phyloP scores from a whole-genome alignment of 2,888 invertebrate species.

The Rotaria sp. region DNA sequence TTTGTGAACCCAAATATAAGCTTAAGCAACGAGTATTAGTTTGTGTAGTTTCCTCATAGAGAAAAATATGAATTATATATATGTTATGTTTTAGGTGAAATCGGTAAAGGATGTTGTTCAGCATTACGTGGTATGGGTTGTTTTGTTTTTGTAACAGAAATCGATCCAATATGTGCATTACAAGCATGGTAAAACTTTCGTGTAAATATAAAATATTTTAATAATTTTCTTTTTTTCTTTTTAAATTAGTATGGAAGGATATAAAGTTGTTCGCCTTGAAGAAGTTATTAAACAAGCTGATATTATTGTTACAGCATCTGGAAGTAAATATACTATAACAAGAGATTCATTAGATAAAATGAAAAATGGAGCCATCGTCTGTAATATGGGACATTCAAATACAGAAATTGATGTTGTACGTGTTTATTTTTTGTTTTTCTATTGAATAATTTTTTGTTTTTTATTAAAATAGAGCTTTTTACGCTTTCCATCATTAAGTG shows the following conservation, averaged over 20 bases:
- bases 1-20: no score
- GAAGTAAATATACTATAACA: slow-evolving; percentile 86
- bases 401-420: slow-evolving; percentile 83
- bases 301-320: slow-evolving; percentile 92
- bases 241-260: slow-evolving; percentile 79
- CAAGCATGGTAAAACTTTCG: slow-evolving; percentile 69
- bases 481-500: slow-evolving; percentile 56
- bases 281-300: slow-evolving; percentile 85
- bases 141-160: slow-evolving; percentile 84
- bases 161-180: slow-evolving; percentile 91
- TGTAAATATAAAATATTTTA: not conserved
- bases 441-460: not conserved
- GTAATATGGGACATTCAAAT: slow-evolving; percentile 95
- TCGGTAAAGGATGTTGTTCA: slow-evolving; percentile 91
- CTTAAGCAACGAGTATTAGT: no score
- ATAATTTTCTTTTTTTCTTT: no score
- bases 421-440: not conserved
- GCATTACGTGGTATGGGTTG: slow-evolving; percentile 89
- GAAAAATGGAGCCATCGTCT: slow-evolving; percentile 87
- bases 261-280: slow-evolving; percentile 82
- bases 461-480: not conserved
- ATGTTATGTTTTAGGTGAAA: slow-evolving; percentile 51
- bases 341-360: slow-evolving; percentile 90
- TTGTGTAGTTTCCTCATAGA: no score
- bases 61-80: no score